Percentiles rank a stretch among this genome's conserved stretches.
phyloP scores from a whole-genome alignment of 1,140 invertebrate species.

The Dinoponera quadriceps region DNA sequence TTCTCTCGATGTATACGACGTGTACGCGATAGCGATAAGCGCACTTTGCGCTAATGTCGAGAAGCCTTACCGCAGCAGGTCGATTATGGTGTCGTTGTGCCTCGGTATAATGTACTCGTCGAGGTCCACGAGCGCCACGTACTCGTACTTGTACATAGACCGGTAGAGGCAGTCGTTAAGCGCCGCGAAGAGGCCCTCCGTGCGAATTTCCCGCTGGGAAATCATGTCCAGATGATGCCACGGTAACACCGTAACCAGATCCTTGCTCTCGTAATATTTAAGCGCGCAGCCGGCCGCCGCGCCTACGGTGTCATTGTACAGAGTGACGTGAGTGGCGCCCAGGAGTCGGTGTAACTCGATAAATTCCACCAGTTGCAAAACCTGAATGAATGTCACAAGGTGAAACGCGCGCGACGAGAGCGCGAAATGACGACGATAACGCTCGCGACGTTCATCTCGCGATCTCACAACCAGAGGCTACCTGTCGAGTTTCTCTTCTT shows the following conservation, averaged over 20 bases:
- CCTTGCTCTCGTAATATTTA: slow-evolving; percentile 88
- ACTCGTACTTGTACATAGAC: slow-evolving; percentile 93
- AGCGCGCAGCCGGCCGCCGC: slow-evolving; percentile 92
- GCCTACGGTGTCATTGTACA: slow-evolving; percentile 97
- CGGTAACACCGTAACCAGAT: slow-evolving; percentile 92
- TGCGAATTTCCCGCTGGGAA: slow-evolving; percentile 96
- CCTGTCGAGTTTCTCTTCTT: too few relatives aligned
- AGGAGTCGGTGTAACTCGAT: slow-evolving; percentile 95
- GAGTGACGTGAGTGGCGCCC: slow-evolving; percentile 95
- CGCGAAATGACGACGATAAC: too few relatives aligned
- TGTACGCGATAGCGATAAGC: background rate
- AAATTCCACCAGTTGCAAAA: slow-evolving; percentile 95
- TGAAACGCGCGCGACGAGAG: background rate
- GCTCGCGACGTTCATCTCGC: too few relatives aligned
- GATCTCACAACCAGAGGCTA: too few relatives aligned
- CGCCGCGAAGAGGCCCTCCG: slow-evolving; percentile 96
- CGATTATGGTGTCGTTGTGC: slow-evolving; percentile 89
- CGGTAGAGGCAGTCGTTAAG: slow-evolving; percentile 97
- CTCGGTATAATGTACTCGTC: slow-evolving; percentile 96
- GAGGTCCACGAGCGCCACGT: slow-evolving; percentile 94
- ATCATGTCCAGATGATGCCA: slow-evolving; percentile 95
- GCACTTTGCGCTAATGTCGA: background rate
- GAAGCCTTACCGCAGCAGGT: slow-evolving; percentile 87
- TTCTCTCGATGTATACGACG: too few relatives aligned
- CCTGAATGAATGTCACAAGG: slow-evolving; percentile 83